Conservation (phyloP, 2,113 vertebrate species). For the Brevimyrus niger region DNA sequence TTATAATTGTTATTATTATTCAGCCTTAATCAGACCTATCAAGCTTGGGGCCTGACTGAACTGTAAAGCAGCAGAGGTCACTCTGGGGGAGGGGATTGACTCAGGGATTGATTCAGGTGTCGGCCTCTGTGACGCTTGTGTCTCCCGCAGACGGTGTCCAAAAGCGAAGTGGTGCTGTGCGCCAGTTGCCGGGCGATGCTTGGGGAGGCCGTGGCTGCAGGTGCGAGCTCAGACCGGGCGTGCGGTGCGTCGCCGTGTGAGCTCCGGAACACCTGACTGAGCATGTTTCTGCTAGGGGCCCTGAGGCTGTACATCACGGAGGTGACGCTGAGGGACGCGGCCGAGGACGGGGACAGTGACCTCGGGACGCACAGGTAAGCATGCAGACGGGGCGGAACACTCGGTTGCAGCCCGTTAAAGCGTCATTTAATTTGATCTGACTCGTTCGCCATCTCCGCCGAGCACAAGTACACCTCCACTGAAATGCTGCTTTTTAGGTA, state of each 20-base stretch:
- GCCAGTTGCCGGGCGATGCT: constrained; percentile 73
- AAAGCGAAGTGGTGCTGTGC: constrained; percentile 69
- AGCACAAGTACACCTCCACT: background rate
- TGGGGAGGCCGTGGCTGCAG: constrained; percentile 76
- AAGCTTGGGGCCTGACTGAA: background rate
- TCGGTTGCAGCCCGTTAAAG: constrained; percentile 17
- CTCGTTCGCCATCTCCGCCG: background rate
- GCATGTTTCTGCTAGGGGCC: constrained; percentile 54
- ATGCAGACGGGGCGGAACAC: background rate
- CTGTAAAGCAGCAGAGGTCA: background rate
- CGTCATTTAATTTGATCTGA: too few relatives aligned
- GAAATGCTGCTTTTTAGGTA: background rate
- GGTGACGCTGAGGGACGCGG: constrained; percentile 62
- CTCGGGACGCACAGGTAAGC: constrained; percentile 44
- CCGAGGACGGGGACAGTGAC: constrained; percentile 46
- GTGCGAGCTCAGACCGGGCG: constrained; percentile 44
- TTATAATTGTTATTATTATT: too few relatives aligned
- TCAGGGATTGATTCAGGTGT: background rate
- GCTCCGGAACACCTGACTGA: too few relatives aligned
- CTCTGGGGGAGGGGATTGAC: too few relatives aligned
- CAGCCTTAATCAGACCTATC: background rate
- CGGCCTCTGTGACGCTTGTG: constrained; percentile 18
- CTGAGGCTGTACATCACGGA: constrained; percentile 84
- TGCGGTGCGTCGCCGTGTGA: background rate
- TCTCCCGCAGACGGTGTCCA: constrained; percentile 68